Conservation (phyloP, 2,888 invertebrate species). For the Trichogramma dendrolimi region DNA sequence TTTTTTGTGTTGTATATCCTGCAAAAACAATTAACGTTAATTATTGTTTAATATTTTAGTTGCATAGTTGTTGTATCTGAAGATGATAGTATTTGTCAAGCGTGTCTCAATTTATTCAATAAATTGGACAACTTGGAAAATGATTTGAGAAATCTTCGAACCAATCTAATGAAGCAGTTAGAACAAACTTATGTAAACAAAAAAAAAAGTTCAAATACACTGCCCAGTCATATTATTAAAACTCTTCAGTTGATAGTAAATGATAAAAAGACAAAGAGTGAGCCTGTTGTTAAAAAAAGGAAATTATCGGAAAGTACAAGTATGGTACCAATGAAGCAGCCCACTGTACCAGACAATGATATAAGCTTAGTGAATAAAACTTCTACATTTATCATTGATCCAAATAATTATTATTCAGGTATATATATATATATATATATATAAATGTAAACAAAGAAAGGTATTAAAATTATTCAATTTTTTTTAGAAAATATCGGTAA, state of each 20-base stretch:
- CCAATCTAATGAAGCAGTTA: slow-evolving; percentile 43
- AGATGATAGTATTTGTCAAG: slow-evolving; percentile 50
- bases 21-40: neutral
- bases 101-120: slow-evolving; percentile 49
- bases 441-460: too few species aligned
- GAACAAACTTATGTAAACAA: slow-evolving; percentile 44
- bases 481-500: too few species aligned
- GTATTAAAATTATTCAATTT: too few species aligned
- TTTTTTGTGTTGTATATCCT: neutral
- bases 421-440: too few species aligned
- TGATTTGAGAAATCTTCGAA: slow-evolving; percentile 43
- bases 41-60: slow-evolving; percentile 30
- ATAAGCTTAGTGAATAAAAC: too few species aligned
- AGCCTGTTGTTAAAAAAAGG: neutral
- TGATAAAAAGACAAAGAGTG: neutral
- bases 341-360: too few species aligned
- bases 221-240: slow-evolving; percentile 1
- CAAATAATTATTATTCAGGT: too few species aligned
- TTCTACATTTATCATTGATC: too few species aligned
- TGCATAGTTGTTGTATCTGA: slow-evolving; percentile 51
- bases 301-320: too few species aligned
- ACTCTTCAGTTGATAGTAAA: neutral
- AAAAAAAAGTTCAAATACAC: neutral
- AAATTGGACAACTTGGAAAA: slow-evolving; percentile 47
- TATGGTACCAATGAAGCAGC: too few species aligned